phyloP scores from a whole-genome alignment of 2,113 vertebrate species.

The Numida meleagris region DNA sequence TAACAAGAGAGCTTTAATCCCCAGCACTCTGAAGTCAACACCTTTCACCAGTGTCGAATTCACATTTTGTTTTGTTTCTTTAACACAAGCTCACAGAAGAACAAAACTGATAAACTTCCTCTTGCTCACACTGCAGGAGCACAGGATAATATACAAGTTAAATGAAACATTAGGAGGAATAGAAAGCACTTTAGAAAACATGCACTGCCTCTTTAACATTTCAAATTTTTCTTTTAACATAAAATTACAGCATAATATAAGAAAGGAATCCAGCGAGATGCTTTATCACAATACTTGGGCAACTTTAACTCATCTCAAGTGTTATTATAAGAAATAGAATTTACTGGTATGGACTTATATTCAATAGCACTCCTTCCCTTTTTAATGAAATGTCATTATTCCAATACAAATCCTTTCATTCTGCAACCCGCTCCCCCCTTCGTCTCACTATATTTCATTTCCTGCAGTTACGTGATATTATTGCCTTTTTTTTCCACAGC shows the following conservation, averaged over 20 bases:
- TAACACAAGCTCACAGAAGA: background rate
- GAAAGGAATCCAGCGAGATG: slow-evolving; percentile 68
- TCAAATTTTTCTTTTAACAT: slow-evolving; percentile 74
- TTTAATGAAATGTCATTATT: slow-evolving; percentile 96
- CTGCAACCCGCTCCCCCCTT: slow-evolving; percentile 73
- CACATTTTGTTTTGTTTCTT: slow-evolving; percentile 37
- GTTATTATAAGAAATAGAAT: slow-evolving; percentile 88
- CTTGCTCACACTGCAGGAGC: slow-evolving; percentile 3
- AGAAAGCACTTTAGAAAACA: slow-evolving; percentile 64
- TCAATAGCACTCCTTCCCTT: slow-evolving; percentile 81
- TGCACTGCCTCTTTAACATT: slow-evolving; percentile 74
- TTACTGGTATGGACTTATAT: slow-evolving; percentile 85
- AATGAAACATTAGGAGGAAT: slow-evolving; percentile 65
- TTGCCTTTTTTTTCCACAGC: slow-evolving; percentile 84
- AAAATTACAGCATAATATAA: slow-evolving; percentile 75
- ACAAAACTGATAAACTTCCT: slow-evolving; percentile 41
- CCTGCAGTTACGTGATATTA: slow-evolving; percentile 89
- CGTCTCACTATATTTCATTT: slow-evolving; percentile 89
- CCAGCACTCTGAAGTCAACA: background rate
- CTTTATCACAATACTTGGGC: slow-evolving; percentile 80
- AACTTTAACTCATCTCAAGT: slow-evolving; percentile 84
- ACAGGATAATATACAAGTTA: slow-evolving; percentile 62
- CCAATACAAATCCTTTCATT: slow-evolving; percentile 92
- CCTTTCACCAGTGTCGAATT: background rate
- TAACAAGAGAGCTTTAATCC: slow-evolving; percentile 26